These are phyloP conservation scores for Drosophila oshimai DNA, from an alignment of 1,140 invertebrate species.

Conservation along the genomic window DNA sequence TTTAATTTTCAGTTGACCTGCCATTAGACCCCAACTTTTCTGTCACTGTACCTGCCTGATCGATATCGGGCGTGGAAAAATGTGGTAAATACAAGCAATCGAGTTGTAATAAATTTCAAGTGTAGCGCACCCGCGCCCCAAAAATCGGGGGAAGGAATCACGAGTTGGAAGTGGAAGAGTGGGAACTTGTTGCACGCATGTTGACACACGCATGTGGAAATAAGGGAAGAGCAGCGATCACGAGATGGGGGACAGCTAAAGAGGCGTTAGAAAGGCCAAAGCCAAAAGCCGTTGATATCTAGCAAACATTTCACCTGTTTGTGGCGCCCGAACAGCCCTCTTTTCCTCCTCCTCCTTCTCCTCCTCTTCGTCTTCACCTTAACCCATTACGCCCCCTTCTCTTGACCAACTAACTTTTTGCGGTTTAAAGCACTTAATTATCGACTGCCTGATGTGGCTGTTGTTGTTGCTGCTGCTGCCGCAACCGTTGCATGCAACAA, in stretches of 20 bases:
- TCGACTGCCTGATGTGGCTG: conserved; percentile 61
- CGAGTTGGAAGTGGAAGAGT: conserved; percentile 2
- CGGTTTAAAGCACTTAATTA: conserved; percentile 78
- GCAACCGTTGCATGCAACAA: conserved; percentile 72
- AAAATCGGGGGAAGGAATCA: conserved; percentile 23
- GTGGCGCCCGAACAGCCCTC: conserved; percentile 12
- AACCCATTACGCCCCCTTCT: conserved; percentile 1
- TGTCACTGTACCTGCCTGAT: conserved; percentile 36
- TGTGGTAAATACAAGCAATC: conserved; percentile 80
- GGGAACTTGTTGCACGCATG: conserved; percentile 75
- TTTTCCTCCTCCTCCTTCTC: not conserved
- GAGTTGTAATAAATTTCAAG: conserved; percentile 80
- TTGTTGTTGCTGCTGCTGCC: conserved; percentile 9
- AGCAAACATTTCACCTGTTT: conserved; percentile 77
- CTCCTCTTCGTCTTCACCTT: not conserved
- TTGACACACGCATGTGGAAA: conserved; percentile 64
- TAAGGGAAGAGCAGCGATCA: not conserved
- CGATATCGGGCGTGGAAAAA: conserved; percentile 68
- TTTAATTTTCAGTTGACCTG: too few species aligned
- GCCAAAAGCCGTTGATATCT: conserved; percentile 62
- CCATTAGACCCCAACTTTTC: not conserved
- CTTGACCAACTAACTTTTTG: conserved; percentile 40
- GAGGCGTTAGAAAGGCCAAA: conserved; percentile 59
- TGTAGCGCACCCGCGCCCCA: conserved; percentile 65
- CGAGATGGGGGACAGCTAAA: not conserved